These are phyloP conservation scores for Recurvirostra avosetta DNA, from an alignment of 2,113 vertebrate genomes.

Conservation along the genomic window DNA sequence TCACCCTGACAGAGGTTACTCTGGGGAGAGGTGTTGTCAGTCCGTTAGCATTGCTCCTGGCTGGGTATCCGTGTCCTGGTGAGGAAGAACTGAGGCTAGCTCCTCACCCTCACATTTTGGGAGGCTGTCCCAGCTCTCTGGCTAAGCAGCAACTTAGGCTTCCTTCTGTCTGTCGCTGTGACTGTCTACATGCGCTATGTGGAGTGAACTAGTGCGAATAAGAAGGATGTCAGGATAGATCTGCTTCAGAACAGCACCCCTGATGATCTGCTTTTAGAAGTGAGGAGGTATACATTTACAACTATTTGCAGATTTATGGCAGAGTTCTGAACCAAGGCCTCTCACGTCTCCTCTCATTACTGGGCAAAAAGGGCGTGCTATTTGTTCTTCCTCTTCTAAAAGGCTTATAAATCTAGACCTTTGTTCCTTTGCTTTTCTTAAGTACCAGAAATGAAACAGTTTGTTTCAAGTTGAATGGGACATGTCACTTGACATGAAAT, in stretches of 20 bases:
- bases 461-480: constrained; percentile 12
- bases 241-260: not conserved
- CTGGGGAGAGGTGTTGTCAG: not conserved
- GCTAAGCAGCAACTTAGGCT: not conserved
- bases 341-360: not conserved
- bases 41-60: not conserved
- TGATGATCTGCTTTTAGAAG: not conserved
- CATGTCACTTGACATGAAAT: not conserved
- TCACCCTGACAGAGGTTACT: not conserved
- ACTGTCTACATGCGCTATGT: not conserved
- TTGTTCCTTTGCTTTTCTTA: not conserved
- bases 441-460: not conserved
- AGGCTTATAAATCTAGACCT: not conserved
- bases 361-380: not conserved
- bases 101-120: fast-evolving
- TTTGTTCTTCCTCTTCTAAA: not conserved
- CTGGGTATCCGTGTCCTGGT: not conserved
- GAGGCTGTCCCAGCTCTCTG: not conserved
- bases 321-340: not conserved
- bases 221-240: not conserved
- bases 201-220: fast-evolving
- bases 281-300: not conserved
- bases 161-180: not conserved
- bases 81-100: not conserved
- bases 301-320: not conserved